Percentiles rank a stretch among this genome's conserved stretches.
phyloP scores from a whole-genome alignment of 1,140 invertebrate genomes.

The Cyclargus thomasi region DNA sequence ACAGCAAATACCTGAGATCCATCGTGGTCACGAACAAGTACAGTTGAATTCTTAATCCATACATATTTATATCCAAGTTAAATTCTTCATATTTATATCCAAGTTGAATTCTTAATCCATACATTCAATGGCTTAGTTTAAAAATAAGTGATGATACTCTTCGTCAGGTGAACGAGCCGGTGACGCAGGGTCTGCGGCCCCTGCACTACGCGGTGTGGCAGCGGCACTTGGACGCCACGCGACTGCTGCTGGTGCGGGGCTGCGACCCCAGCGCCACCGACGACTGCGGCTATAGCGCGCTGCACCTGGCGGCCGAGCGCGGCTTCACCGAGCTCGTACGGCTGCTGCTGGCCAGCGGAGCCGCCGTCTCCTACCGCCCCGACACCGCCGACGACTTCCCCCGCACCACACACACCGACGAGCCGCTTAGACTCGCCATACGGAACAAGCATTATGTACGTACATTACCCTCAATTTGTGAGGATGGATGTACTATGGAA shows the following conservation, averaged over 20 bases:
- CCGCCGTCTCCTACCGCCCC: conserved; percentile 85
- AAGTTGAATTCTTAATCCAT: no score
- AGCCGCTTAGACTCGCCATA: conserved; percentile 87
- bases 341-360: conserved; percentile 85
- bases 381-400: conserved; percentile 82
- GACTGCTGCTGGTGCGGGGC: conserved; percentile 84
- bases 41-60: no score
- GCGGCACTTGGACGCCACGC: conserved; percentile 86
- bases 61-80: no score
- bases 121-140: no score
- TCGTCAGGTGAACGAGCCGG: conserved; percentile 80
- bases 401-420: conserved; percentile 84
- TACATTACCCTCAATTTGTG: background rate
- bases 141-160: background rate
- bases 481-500: no score
- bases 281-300: conserved; percentile 92
- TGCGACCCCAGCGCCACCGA: conserved; percentile 90
- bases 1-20: no score
- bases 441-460: conserved; percentile 88
- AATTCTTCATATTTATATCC: no score
- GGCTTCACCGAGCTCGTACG: conserved; percentile 85
- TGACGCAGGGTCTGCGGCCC: conserved; percentile 87
- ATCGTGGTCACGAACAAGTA: no score
- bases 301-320: conserved; percentile 91
- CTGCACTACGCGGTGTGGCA: conserved; percentile 96